Evolutionary conservation across 2,797 vertebrate species (phyloP).

Genomic region (Oophaga sylvatica): DNA sequence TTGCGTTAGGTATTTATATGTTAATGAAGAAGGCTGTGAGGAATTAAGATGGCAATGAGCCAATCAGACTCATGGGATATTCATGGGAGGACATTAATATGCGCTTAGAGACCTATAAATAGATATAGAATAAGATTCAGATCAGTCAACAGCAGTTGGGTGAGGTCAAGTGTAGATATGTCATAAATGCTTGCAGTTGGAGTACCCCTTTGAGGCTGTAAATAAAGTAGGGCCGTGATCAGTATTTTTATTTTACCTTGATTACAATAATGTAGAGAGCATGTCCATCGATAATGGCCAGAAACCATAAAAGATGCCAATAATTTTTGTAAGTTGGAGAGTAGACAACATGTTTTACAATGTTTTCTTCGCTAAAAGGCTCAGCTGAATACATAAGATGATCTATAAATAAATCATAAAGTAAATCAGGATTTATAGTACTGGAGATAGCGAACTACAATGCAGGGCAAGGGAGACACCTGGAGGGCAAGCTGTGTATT

Average conservation of each 20-base stretch:
- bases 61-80: not conserved
- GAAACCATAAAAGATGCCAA: not conserved
- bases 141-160: not conserved
- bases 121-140: not conserved
- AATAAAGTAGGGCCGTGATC: not conserved
- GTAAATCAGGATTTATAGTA: not conserved
- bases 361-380: not conserved
- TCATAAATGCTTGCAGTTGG: not conserved
- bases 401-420: not conserved
- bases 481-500: not conserved
- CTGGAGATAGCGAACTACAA: not conserved
- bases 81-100: not conserved
- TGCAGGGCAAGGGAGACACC: slow-evolving; percentile 36
- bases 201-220: not conserved
- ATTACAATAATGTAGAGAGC: not conserved
- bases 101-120: not conserved
- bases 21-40: not conserved
- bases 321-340: not conserved
- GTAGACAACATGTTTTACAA: not conserved
- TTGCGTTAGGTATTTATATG: not conserved
- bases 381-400: not conserved
- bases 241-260: not conserved
- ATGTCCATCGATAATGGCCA: not conserved
- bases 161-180: not conserved
- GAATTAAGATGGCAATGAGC: not conserved